Percentiles rank a stretch among this genome's conserved stretches.
These are phyloP conservation scores for Microdon myrmicae DNA, from an alignment of 2,888 invertebrate genomes.

Conservation along the genomic window DNA sequence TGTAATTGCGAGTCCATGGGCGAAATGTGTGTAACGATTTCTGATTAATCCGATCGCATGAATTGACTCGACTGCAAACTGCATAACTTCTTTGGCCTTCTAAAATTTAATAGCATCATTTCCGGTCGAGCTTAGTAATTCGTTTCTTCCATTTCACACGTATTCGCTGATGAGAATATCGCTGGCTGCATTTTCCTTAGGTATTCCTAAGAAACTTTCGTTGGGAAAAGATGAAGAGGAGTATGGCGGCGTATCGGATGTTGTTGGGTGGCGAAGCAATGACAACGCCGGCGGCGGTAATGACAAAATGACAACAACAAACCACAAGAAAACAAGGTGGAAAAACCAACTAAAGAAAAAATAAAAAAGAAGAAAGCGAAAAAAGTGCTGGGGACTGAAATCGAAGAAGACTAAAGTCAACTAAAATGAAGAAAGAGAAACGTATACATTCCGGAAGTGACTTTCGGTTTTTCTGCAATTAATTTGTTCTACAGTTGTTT, in stretches of 20 bases:
- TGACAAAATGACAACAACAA: no score
- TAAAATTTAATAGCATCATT: conserved; percentile 16
- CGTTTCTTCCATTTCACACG: conserved; percentile 8
- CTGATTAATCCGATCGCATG: conserved; percentile 39
- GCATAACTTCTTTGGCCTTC: conserved; percentile 12
- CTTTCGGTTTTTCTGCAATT: conserved; percentile 61
- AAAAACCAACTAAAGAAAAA: no score
- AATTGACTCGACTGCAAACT: conserved; percentile 29
- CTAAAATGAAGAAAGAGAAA: conserved; percentile 32
- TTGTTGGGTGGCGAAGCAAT: no score
- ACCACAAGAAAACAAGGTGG: no score
- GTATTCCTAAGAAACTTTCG: conserved; percentile 22
- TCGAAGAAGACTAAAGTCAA: conserved; percentile 3
- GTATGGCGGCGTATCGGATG: no score
- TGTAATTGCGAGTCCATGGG: conserved; percentile 22
- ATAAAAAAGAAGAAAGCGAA: conserved; percentile 8
- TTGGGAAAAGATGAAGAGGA: no score
- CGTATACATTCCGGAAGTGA: conserved; percentile 60
- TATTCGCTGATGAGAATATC: conserved; percentile 30
- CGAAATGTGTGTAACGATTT: conserved; percentile 30
- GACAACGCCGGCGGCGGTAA: no score
- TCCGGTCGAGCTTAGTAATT: conserved; percentile 25
- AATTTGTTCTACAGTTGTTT: conserved; percentile 57
- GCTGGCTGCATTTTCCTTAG: conserved; percentile 30
- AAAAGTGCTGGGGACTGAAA: conserved; percentile 15